These are phyloP conservation scores for Nixonia krombeini DNA, from an alignment of 1,140 invertebrate genomes.

Conservation along the genomic window DNA sequence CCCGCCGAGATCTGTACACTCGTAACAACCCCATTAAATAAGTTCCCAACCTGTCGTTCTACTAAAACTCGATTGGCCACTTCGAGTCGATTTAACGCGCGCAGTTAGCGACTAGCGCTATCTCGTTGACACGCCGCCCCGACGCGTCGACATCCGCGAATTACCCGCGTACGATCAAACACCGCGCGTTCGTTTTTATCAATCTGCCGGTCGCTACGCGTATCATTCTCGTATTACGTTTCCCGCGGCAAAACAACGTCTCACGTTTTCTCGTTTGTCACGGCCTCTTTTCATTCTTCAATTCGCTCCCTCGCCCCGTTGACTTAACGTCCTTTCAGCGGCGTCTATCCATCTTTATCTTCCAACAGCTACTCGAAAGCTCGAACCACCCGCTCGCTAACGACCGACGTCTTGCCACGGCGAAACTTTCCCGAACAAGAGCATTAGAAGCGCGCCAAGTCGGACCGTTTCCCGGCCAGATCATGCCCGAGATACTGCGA, in stretches of 20 bases:
- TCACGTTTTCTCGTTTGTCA: conserved; percentile 46
- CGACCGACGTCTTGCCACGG: conserved; percentile 47
- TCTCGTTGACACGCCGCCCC: too few relatives aligned
- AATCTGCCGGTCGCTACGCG: too few relatives aligned
- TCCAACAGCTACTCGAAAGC: conserved; percentile 40
- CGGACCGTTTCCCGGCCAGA: conserved; percentile 44
- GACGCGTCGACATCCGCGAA: too few relatives aligned
- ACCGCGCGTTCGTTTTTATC: too few relatives aligned
- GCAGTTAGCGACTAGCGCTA: too few relatives aligned
- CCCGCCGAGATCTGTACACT: too few relatives aligned
- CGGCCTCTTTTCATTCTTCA: conserved; percentile 35
- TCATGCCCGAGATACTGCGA: conserved; percentile 44
- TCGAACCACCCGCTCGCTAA: conserved; percentile 42
- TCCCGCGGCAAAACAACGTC: conserved; percentile 2
- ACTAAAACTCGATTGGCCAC: too few relatives aligned
- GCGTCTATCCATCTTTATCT: conserved; percentile 50
- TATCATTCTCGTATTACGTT: not conserved
- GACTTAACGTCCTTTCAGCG: conserved; percentile 43
- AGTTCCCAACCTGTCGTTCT: too few relatives aligned
- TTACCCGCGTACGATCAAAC: too few relatives aligned
- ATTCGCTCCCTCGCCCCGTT: conserved; percentile 31
- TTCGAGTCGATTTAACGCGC: too few relatives aligned
- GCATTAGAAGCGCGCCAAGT: conserved; percentile 41
- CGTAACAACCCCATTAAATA: too few relatives aligned
- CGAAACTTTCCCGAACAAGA: conserved; percentile 50